A percentile compares a stretch with the other conserved stretches of the same genome.
Evolutionary conservation across 2,888 invertebrate genomes (phyloP).

Genomic region (Pterobdella sp.): DNA sequence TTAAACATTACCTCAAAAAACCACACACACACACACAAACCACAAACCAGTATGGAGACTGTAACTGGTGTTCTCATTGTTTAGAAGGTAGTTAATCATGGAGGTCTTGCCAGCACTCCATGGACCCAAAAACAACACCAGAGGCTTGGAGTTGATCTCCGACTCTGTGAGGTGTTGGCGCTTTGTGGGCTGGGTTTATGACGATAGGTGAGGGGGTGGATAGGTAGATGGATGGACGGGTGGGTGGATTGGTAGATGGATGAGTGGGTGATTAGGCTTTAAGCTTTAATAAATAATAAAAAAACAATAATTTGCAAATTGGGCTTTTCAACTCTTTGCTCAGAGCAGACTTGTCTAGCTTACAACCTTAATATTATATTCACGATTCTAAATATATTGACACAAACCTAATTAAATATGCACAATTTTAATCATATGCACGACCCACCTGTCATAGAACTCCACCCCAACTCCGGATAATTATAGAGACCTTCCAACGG

Average conservation of each 20-base stretch:
- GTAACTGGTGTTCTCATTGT: slow-evolving; percentile 66
- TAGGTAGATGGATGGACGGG: too few relatives aligned
- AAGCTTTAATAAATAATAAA: too few relatives aligned
- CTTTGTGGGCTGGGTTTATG: background rate
- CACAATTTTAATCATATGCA: too few relatives aligned
- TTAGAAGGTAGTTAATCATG: slow-evolving; percentile 81
- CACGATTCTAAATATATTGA: too few relatives aligned
- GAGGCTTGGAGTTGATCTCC: slow-evolving; percentile 86
- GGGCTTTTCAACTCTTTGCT: too few relatives aligned
- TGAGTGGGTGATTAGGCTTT: too few relatives aligned
- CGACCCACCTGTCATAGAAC: slow-evolving; percentile 10
- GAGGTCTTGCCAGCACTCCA: slow-evolving; percentile 94
- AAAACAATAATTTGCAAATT: too few relatives aligned
- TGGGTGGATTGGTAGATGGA: too few relatives aligned
- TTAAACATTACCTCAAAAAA: too few relatives aligned
- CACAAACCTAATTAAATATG: too few relatives aligned
- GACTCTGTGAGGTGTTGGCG: slow-evolving; percentile 59
- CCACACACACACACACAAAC: background rate
- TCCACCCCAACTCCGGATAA: slow-evolving; percentile 7
- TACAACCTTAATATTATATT: too few relatives aligned
- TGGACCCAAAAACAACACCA: slow-evolving; percentile 86
- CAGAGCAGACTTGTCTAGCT: too few relatives aligned
- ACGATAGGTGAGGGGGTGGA: background rate
- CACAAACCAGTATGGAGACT: slow-evolving; percentile 62
- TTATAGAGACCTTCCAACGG: slow-evolving; percentile 20